Percentiles rank a stretch among this genome's conserved stretches.
phyloP scores from a whole-genome alignment of 2,888 invertebrate genomes.

The Gymnosoma rotundatum region DNA sequence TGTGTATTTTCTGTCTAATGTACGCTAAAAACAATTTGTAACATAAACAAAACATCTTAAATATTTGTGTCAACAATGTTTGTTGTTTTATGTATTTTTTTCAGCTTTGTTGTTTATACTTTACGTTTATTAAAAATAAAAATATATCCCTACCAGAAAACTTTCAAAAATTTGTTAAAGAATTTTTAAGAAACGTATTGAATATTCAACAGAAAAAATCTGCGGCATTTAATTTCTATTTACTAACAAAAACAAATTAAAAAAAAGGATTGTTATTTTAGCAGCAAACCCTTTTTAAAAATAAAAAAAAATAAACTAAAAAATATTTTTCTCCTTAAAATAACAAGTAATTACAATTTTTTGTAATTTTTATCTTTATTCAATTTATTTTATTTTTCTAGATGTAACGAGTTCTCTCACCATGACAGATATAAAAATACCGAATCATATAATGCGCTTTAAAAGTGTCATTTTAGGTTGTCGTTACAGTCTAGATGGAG shows the following conservation, averaged over 20 bases:
- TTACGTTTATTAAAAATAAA: constrained; percentile 31
- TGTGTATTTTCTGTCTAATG: constrained; percentile 57
- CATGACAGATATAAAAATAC: constrained; percentile 90
- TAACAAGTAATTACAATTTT: too few species aligned
- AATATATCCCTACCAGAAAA: background rate
- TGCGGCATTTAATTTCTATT: too few species aligned
- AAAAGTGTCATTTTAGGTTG: constrained; percentile 90
- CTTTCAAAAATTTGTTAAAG: constrained; percentile 22
- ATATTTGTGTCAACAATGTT: constrained; percentile 53
- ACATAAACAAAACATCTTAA: constrained; percentile 52
- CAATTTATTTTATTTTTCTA: constrained; percentile 74
- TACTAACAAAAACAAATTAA: background rate
- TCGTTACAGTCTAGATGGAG: constrained; percentile 91
- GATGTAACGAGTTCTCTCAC: constrained; percentile 85
- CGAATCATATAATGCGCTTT: constrained; percentile 91
- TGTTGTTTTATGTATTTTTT: constrained; percentile 20
- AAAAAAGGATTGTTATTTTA: background rate
- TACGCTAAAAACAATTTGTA: constrained; percentile 67
- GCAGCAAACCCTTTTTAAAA: too few species aligned
- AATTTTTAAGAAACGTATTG: background rate
- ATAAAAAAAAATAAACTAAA: too few species aligned
- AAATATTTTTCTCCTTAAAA: too few species aligned
- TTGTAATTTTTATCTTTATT: too few species aligned
- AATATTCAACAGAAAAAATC: background rate
- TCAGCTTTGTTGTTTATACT: background rate